These are phyloP conservation scores for Macrochelys suwanniensis DNA, from an alignment of 2,797 vertebrate genomes.

Conservation along the genomic window DNA sequence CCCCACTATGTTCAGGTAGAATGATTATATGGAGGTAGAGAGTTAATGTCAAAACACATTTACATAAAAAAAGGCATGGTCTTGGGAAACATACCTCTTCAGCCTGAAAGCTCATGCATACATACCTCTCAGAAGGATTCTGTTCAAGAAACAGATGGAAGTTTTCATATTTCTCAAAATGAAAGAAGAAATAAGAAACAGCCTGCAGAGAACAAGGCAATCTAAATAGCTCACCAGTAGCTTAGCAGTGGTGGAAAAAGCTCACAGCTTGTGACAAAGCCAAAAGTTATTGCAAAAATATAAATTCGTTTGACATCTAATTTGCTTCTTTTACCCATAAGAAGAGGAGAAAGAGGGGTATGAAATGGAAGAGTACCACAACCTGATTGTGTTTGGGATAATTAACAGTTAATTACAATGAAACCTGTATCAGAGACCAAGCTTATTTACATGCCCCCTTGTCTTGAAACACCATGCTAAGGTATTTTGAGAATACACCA, in stretches of 20 bases:
- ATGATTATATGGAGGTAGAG: neutral
- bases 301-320: neutral
- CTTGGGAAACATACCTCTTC: conserved; percentile 49
- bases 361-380: neutral
- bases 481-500: neutral
- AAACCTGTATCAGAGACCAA: neutral
- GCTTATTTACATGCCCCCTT: neutral
- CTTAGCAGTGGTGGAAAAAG: neutral
- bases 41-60: conserved; percentile 45
- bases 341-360: neutral
- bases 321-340: neutral
- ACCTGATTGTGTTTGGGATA: neutral
- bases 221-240: conserved; percentile 12
- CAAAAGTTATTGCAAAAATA: neutral
- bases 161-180: conserved; percentile 69
- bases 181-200: conserved; percentile 46
- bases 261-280: neutral
- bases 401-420: conserved; percentile 8
- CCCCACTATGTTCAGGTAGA: neutral
- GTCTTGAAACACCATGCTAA: neutral
- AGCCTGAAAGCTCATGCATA: conserved; percentile 57
- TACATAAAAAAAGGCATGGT: conserved; percentile 39
- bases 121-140: conserved; percentile 65
- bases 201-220: conserved; percentile 39
- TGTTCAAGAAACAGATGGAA: conserved; percentile 72